A percentile compares a stretch with the other conserved stretches of the same genome.
Evolutionary conservation across 1,140 invertebrate species (phyloP).

Genomic region (Leptopilina boulardi): DNA sequence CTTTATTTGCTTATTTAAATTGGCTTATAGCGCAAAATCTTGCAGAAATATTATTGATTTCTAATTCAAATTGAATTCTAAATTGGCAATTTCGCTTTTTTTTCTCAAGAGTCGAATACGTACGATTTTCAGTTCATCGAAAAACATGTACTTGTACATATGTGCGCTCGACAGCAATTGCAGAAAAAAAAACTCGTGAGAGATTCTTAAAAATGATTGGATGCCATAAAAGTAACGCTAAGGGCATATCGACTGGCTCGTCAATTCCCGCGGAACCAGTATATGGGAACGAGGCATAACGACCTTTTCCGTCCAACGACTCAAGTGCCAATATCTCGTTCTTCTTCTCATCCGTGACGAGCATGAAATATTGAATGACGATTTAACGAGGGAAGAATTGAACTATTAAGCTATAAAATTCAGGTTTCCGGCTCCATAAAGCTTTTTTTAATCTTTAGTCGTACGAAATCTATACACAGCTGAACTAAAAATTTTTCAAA

Average conservation of each 20-base stretch:
- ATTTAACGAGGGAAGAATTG: conserved; percentile 29
- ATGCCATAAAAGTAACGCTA: conserved; percentile 53
- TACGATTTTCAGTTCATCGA: neutral
- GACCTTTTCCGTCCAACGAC: conserved; percentile 31
- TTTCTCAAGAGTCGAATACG: neutral
- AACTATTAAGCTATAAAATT: conserved; percentile 11
- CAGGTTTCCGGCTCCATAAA: neutral
- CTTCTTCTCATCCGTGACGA: conserved; percentile 19
- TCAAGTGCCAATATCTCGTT: conserved; percentile 38
- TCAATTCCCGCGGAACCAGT: conserved; percentile 26
- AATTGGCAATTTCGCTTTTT: conserved; percentile 46
- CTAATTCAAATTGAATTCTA: conserved; percentile 60
- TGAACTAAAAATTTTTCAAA: neutral
- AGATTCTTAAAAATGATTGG: conserved; percentile 66
- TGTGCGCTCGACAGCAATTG: conserved; percentile 46
- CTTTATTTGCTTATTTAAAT: neutral
- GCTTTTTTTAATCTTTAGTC: neutral
- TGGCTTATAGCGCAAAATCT: neutral
- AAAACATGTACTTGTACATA: conserved; percentile 33
- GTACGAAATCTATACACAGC: neutral
- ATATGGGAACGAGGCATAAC: conserved; percentile 7
- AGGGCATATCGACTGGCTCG: conserved; percentile 35
- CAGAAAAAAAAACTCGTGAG: conserved; percentile 44
- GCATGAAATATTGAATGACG: conserved; percentile 24
- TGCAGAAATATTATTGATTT: conserved; percentile 48